Evolutionary conservation across 2,888 invertebrate genomes (phyloP), one percentile per base, ranked within the genome.

Genomic region (Orthonychiurus folsomi): DNA sequence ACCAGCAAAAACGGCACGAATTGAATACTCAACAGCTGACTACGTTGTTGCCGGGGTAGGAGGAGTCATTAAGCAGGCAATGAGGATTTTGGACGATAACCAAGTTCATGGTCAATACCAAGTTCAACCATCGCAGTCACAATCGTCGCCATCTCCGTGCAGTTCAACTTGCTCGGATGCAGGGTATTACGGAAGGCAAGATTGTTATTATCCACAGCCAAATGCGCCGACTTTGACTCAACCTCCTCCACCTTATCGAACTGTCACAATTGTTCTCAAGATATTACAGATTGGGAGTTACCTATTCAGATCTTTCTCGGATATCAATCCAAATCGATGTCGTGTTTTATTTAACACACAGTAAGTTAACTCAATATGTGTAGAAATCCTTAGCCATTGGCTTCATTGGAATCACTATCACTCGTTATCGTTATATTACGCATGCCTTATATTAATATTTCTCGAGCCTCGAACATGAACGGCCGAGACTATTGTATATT

Each of bases 281-380:
- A 52, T 69, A 3, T 57, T 71, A 18, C 65, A 69, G 59, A 71
- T 71, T 54, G 71, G 71, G 18, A 58, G 52, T 28, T 67, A 65
- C 53, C 59, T 63, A 3, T 64, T 71, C 47, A 37, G 68, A 15
- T 68, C 71, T 1, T 71, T 71, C 60, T 65, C 66, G 1, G 64
- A 56, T 20, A 24, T 52, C 23, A 67, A 68, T 57, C 71, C 71
- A 1, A 71, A 71, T 56, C 57, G 67, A 53, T 62, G 69, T 20
- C 61, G 65, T 18, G 71, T 69, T 52, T 58, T 67, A 15, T 71
- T 66, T 50, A 71, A 67, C 60, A 63, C 67, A 24, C 69, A 71
- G 71, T 71, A 66, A 68, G 69, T 63, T 47, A n/a, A n/a, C n/a
- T n/a, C n/a, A n/a, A n/a, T n/a, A n/a, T n/a, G n/a, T n/a, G n/a